Percentiles rank a stretch among this genome's conserved stretches.
Conservation (phyloP, 1,140 invertebrate species). For the Oryzaephilus surinamensis region DNA sequence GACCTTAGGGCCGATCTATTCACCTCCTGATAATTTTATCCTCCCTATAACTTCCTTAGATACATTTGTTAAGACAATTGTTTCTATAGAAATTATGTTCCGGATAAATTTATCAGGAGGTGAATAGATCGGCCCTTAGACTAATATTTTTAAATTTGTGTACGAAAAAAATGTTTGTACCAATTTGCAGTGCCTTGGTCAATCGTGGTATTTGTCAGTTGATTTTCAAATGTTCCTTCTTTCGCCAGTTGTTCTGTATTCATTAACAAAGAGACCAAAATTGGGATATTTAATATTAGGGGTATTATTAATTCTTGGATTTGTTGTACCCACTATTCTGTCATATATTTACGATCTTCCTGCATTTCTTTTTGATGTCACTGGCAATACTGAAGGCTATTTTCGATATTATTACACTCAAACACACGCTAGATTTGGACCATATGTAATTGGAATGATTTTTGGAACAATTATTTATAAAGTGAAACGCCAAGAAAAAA, state of each 20-base stretch:
- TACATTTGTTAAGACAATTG: too few species aligned
- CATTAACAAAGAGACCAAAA: not conserved
- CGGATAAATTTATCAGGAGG: too few species aligned
- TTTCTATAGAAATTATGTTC: too few species aligned
- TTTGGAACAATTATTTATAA: not conserved
- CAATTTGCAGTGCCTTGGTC: constrained; percentile 4
- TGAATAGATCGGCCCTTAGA: too few species aligned
- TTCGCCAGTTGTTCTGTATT: not conserved
- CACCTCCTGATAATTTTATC: too few species aligned
- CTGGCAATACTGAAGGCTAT: not conserved
- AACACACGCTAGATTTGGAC: not conserved
- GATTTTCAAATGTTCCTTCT: not conserved
- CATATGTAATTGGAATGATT: not conserved
- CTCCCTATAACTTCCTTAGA: too few species aligned
- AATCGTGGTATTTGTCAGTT: constrained; percentile 1
- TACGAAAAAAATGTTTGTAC: not conserved
- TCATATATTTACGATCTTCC: not conserved
- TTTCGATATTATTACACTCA: not conserved
- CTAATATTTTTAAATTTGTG: not conserved
- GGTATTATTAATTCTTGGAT: not conserved
- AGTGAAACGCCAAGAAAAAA: too few species aligned
- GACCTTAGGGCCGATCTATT: too few species aligned
- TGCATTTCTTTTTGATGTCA: too few species aligned
- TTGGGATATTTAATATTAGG: not conserved
- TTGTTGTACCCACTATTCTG: not conserved